Evolutionary conservation across 2,113 vertebrate species (phyloP), one percentile per base, ranked within the genome.

Genomic region (Pluvialis apricaria): DNA sequence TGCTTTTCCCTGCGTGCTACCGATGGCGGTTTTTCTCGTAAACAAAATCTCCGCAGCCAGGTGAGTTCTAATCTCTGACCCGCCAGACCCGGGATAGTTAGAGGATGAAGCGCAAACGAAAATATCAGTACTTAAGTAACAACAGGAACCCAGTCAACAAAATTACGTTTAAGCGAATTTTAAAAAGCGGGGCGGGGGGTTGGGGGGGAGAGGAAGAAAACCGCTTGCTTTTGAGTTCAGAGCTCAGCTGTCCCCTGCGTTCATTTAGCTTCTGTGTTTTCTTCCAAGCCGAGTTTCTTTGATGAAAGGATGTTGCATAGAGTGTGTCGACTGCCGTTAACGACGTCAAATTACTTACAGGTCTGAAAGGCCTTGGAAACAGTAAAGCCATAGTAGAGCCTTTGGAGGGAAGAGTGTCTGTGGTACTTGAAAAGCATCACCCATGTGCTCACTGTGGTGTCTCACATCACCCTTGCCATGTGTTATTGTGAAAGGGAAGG

Each of bases 161-260:
- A 68, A 88, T 31, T 14, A 13, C 24, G 1, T 25, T n/a, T 24
- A 58, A 57, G 10, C 1, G 2, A 42, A 8, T 60, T 66, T 70
- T 38, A 16, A 60, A 82, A 70, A 32, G 5, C 17, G 16, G 4
- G 10, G 3, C 1, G 3, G 2, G 12, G 8, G 10, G 3, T 1
- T 2, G 2, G 12, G 8, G 20, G 5, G 16, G 25, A 42, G 34
- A 12, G 31, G 49, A 9, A 38, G 47, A 52, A 64, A 75, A 12
- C 13, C 2, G 5, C 31, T 60, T 36, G 44, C 26, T 55, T 55
- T 66, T 38, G 49, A 89, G 13, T 42, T 44, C 31, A 47, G 55
- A 61, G 36, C 20, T 69, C n/a, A 28, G 8, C 49, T 45, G 22
- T 52, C 22, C 15, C 32, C 25, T 36, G n/a, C 15, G 6, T 76